Conservation (phyloP, 2,888 invertebrate genomes). For the Synanthedon myopaeformis region DNA sequence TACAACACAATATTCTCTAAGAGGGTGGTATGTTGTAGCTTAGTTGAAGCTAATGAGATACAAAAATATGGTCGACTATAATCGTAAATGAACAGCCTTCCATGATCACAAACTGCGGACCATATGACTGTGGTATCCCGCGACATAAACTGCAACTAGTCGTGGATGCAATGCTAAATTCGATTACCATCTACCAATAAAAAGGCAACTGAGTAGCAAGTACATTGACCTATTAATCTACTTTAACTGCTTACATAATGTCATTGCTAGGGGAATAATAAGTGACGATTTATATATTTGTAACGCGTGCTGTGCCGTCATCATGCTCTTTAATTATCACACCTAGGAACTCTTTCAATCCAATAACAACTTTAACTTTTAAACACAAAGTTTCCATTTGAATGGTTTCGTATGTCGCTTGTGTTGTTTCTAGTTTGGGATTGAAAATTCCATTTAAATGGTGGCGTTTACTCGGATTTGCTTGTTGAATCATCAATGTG, state of each 20-base stretch:
- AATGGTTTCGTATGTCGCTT: neutral
- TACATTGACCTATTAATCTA: slow-evolving; percentile 54
- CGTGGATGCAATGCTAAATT: slow-evolving; percentile 10
- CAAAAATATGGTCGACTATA: neutral
- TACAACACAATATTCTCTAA: no score
- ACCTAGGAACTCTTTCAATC: slow-evolving; percentile 3
- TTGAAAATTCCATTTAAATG: slow-evolving; percentile 18
- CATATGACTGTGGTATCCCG: neutral
- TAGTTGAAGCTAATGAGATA: neutral
- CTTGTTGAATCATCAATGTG: slow-evolving; percentile 33
- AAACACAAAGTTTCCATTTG: slow-evolving; percentile 1
- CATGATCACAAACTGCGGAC: neutral
- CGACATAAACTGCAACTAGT: neutral
- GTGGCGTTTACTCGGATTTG: slow-evolving; percentile 35
- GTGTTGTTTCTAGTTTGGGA: neutral
- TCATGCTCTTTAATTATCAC: slow-evolving; percentile 25
- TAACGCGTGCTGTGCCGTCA: slow-evolving; percentile 34
- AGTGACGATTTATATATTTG: slow-evolving; percentile 31
- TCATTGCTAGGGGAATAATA: slow-evolving; percentile 28
- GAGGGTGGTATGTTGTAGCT: no score
- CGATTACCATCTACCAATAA: slow-evolving; percentile 22
- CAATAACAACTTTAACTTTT: slow-evolving; percentile 4
- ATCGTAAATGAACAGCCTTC: neutral
- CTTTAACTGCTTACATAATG: slow-evolving; percentile 40
- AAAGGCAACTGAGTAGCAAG: slow-evolving; percentile 25